Conservation (phyloP, 2,888 invertebrate genomes). For the Criorhina ranunculi region DNA sequence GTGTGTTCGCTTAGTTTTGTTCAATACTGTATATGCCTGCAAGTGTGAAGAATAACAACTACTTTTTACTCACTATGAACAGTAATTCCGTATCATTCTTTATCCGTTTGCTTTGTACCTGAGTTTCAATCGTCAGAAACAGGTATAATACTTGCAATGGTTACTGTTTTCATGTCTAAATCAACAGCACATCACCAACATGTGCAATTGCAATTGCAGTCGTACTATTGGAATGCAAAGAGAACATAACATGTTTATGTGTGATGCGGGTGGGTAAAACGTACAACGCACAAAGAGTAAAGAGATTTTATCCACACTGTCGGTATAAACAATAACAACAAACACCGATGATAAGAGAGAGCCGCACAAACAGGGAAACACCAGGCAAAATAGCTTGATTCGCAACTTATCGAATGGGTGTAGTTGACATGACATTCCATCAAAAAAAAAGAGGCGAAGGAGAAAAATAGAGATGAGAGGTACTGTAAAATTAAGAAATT, state of each 20-base stretch:
- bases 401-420: constrained; percentile 57
- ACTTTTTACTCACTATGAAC: too few species aligned
- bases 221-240: constrained; percentile 45
- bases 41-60: too few species aligned
- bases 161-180: too few species aligned
- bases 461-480: constrained; percentile 31
- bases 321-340: constrained; percentile 65
- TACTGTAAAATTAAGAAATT: constrained; percentile 40
- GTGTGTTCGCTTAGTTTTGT: too few species aligned
- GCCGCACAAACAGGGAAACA: constrained; percentile 17
- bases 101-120: too few species aligned
- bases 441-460: constrained; percentile 32
- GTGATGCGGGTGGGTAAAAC: constrained; percentile 33
- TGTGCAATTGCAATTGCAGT: constrained; percentile 18
- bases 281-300: background rate
- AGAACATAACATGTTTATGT: constrained; percentile 1
- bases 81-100: too few species aligned
- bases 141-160: too few species aligned
- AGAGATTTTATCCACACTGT: constrained; percentile 18
- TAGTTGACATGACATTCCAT: constrained; percentile 65
- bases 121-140: too few species aligned
- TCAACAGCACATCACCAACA: too few species aligned
- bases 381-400: constrained; percentile 30
- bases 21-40: too few species aligned
- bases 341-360: constrained; percentile 50